Conservation (phyloP, 2,113 vertebrate genomes). For the Opisthocomus hoazin region DNA sequence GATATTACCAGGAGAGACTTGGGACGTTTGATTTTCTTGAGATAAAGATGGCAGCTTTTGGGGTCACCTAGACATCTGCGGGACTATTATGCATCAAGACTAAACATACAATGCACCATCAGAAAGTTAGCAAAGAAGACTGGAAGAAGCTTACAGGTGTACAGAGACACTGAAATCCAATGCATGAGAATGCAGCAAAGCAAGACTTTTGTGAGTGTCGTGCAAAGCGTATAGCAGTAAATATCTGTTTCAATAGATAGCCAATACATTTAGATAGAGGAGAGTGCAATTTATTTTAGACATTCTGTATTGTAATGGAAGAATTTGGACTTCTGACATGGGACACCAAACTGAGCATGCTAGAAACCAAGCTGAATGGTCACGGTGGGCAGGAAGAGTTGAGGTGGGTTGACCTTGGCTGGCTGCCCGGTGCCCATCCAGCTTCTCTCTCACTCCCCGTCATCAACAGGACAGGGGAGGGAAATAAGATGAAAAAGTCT, state of each 20-base stretch:
- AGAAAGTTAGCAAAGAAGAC: background rate
- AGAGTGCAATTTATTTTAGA: background rate
- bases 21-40: background rate
- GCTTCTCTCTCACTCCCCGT: background rate
- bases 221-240: background rate
- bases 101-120: background rate
- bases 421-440: background rate
- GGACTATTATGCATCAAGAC: background rate
- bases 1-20: background rate
- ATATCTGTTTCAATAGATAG: background rate
- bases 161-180: background rate
- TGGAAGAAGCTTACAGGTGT: background rate
- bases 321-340: background rate
- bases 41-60: background rate
- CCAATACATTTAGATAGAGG: background rate
- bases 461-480: background rate
- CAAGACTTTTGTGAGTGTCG: background rate
- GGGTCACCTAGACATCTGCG: background rate
- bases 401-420: background rate
- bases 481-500: background rate
- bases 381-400: background rate
- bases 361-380: background rate
- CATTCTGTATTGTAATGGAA: background rate
- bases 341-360: background rate
- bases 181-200: background rate